Base-by-base conservation (phyloP, 2,113 vertebrate genomes). In the Microcebus tavaratra region DNA sequence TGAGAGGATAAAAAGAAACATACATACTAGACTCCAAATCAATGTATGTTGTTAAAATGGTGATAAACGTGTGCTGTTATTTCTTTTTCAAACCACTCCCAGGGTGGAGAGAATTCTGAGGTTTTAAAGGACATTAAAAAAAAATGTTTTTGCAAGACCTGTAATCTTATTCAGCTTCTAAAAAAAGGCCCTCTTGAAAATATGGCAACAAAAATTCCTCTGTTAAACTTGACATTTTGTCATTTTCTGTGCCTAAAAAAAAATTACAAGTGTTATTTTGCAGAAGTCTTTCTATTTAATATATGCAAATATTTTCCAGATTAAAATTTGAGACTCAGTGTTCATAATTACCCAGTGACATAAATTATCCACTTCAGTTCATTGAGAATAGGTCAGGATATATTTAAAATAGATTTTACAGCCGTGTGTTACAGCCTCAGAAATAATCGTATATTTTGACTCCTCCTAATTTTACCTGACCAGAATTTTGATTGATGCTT, bases 401-500 rank as follows among this genome's bases (percentile, higher is more conserved):
- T 86, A 85, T 95, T 95, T 96, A 72, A 93, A 94, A 59, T 88
- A 79, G 36, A 80, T 68, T 89, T 91, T 92, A 50, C 17, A 90
- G 68, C 34, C 23, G 50, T 45, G 67, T 90, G 67, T 55, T 67
- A 92, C 6, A 94, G 81, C 86, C 20, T 65, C n/a, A 65, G 27
- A 73, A 75, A 61, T 65, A 83, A 55, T 63, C 20, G 78, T 85
- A 42, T 85, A 94, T 88, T 92, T 95, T 95, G 36, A 55, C 84
- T 84, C 45, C 31, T 50, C 17, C n/a, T 96, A 84, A 93, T 95
- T 94, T 91, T 93, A 85, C 55, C 85, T 89, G 53, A 82, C 36
- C 73, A 86, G 31, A 83, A 50, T 68, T 88, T 96, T 95, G 85
- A 61, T 39, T 92, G 63, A 34, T 79, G 29, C 34, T 86, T 76